Conservation (phyloP, 2,113 vertebrate genomes). For the Carassius auratus region DNA sequence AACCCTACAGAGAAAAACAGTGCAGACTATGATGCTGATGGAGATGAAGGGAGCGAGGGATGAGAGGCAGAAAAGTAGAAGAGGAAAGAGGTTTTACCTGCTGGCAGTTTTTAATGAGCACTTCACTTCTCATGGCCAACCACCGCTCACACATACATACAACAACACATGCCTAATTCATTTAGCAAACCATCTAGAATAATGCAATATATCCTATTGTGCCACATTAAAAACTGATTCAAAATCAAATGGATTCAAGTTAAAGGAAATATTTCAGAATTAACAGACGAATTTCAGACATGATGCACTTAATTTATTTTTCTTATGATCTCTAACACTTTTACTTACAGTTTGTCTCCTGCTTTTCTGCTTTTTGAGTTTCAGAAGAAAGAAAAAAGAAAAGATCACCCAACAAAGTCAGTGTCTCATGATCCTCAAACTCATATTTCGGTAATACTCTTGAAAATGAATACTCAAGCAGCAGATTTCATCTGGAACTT, state of each 20-base stretch:
- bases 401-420: not conserved
- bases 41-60: constrained; percentile 29
- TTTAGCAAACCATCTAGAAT: not conserved
- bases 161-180: constrained; percentile 9
- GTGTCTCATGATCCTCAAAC: constrained; percentile 10
- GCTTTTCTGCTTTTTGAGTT: not conserved
- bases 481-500: constrained; percentile 30
- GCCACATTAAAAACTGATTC: not conserved
- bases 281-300: not conserved
- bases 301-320: not conserved
- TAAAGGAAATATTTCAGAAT: not conserved
- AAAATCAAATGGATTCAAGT: constrained; percentile 19
- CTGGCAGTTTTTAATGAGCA: constrained; percentile 81
- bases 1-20: constrained; percentile 30
- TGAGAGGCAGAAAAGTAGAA: constrained; percentile 21
- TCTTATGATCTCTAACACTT: not conserved
- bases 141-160: constrained; percentile 32
- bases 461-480: constrained; percentile 32
- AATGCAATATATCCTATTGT: not conserved
- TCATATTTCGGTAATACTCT: not conserved
- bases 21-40: not conserved
- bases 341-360: not conserved
- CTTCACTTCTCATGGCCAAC: constrained; percentile 58
- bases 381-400: constrained; percentile 34
- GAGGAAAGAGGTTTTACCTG: constrained; percentile 68